Percentiles rank a stretch among this genome's conserved stretches.
phyloP scores from a whole-genome alignment of 2,888 invertebrate species.

The Drosophila pegasa region DNA sequence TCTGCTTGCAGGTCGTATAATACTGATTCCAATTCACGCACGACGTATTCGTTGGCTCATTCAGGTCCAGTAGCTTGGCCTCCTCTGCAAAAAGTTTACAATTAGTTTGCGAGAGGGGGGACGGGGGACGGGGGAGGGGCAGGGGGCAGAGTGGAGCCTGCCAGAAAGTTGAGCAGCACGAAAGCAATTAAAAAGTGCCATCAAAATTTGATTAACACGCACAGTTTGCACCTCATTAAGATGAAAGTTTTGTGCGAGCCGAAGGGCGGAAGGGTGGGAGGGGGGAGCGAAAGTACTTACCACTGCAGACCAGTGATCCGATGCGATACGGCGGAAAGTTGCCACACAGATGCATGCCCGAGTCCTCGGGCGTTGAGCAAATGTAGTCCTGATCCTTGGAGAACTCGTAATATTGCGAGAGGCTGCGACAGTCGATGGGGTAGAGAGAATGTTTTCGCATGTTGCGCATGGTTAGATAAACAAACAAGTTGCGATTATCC shows the following conservation, averaged over 20 bases:
- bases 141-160: background rate
- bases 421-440: conserved; percentile 83
- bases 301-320: conserved; percentile 91
- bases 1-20: conserved; percentile 96
- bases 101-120: background rate
- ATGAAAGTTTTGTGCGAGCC: conserved; percentile 10
- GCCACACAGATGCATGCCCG: conserved; percentile 96
- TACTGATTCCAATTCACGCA: conserved; percentile 99
- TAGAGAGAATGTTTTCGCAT: conserved; percentile 45
- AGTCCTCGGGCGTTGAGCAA: conserved; percentile 96
- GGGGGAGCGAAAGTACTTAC: conserved; percentile 82
- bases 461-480: conserved; percentile 39
- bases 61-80: conserved; percentile 85
- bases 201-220: conserved; percentile 75
- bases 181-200: conserved; percentile 73
- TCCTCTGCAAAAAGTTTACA: conserved; percentile 65
- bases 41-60: conserved; percentile 89
- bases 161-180: conserved; percentile 51
- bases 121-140: too few species aligned
- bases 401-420: conserved; percentile 94
- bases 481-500: conserved; percentile 31
- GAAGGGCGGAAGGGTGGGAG: too few species aligned
- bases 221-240: conserved; percentile 75
- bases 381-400: conserved; percentile 98
- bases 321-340: conserved; percentile 92